phyloP scores from a whole-genome alignment of 1,140 invertebrate genomes.

The Drosophila arawakana region DNA sequence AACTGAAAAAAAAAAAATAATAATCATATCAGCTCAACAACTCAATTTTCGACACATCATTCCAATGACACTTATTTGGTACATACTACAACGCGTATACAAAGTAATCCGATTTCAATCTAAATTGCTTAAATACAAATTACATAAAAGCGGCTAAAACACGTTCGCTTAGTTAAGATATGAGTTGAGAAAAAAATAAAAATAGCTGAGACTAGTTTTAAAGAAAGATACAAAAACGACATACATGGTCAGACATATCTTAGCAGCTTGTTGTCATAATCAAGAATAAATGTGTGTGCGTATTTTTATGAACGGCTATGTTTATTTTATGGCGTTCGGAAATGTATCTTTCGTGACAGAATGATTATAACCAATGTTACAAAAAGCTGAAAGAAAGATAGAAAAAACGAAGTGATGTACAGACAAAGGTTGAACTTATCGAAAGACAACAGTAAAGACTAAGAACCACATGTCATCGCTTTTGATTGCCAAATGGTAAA shows the following conservation, averaged over 20 bases:
- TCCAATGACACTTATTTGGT: conserved; percentile 16
- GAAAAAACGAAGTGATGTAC: background rate
- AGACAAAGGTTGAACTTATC: conserved; percentile 9
- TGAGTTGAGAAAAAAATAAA: background rate
- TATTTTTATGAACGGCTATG: background rate
- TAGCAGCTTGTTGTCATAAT: conserved; percentile 15
- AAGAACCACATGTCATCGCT: conserved; percentile 32
- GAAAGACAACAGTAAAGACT: conserved; percentile 24
- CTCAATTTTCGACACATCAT: conserved; percentile 19
- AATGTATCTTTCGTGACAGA: conserved; percentile 25
- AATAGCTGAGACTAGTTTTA: conserved; percentile 22
- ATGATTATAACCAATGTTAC: conserved; percentile 5
- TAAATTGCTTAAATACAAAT: conserved; percentile 21
- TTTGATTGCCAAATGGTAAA: conserved; percentile 32
- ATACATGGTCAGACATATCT: conserved; percentile 25
- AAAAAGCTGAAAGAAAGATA: background rate
- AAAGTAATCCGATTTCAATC: conserved; percentile 18
- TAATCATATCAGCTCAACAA: conserved; percentile 2
- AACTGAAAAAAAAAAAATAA: background rate
- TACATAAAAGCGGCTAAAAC: conserved; percentile 20
- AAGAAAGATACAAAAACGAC: conserved; percentile 14
- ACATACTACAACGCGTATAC: background rate
- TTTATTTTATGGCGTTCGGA: conserved; percentile 28
- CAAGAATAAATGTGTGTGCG: conserved; percentile 1
- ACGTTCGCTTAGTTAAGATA: conserved; percentile 17